These are phyloP conservation scores for Nycticorax nycticorax DNA, from an alignment of 2,113 vertebrate genomes.

Conservation along the genomic window DNA sequence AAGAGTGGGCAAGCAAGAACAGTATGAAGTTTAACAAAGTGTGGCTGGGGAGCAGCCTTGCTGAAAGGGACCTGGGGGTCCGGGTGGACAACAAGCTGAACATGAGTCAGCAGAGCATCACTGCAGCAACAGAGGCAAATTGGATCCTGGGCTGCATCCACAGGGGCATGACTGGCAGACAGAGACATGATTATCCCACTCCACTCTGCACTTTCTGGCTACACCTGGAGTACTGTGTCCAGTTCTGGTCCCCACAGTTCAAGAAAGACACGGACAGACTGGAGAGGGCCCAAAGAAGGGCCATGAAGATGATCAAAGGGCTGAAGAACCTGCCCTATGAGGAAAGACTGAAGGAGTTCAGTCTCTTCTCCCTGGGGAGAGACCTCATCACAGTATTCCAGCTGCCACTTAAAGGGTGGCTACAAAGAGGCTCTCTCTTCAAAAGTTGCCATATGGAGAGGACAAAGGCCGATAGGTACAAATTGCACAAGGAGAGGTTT, in stretches of 20 bases:
- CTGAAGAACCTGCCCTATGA: not conserved
- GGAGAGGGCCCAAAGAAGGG: not conserved
- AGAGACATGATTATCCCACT: not conserved
- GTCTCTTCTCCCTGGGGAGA: not conserved
- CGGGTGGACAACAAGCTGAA: not conserved
- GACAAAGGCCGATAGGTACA: not conserved
- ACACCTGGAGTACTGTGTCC: not conserved
- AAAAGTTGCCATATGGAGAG: not conserved
- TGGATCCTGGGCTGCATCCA: fast-evolving
- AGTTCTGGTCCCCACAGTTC: not conserved
- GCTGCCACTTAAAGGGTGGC: not conserved
- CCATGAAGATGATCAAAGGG: not conserved
- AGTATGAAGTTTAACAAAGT: not conserved
- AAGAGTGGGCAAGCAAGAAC: not conserved
- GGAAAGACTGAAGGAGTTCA: not conserved
- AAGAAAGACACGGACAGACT: fast-evolving
- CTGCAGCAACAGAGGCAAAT: not conserved
- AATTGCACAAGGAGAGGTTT: not conserved
- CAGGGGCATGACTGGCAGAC: not conserved
- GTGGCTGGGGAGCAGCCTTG: not conserved
- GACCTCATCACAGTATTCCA: not conserved
- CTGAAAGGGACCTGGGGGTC: not conserved
- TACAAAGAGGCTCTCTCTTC: not conserved
- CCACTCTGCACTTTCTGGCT: fast-evolving
- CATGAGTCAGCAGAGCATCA: fast-evolving